Percentiles rank a stretch among this genome's conserved stretches.
Evolutionary conservation across 2,888 invertebrate species (phyloP).

Genomic region (Agonopterix alstromeriana): DNA sequence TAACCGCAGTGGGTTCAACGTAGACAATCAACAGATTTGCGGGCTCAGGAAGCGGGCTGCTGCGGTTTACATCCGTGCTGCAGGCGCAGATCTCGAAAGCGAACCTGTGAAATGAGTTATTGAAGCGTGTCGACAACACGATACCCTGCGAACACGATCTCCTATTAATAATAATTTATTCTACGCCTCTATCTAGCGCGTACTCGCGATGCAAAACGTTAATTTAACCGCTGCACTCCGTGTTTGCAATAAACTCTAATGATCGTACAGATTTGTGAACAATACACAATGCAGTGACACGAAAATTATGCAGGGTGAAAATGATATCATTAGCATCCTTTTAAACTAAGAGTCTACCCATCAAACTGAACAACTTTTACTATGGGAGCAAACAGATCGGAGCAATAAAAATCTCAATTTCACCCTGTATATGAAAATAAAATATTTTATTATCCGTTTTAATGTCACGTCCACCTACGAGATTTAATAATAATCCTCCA

Average conservation of each 20-base stretch:
- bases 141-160: conserved; percentile 49
- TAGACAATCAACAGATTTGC: conserved; percentile 26
- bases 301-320: too few relatives aligned
- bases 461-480: conserved; percentile 40
- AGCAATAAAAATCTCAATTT: not conserved
- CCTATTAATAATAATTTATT: conserved; percentile 32
- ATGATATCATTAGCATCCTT: too few relatives aligned
- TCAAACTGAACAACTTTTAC: too few relatives aligned
- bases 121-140: conserved; percentile 60
- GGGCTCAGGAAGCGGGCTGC: conserved; percentile 35
- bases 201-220: conserved; percentile 4
- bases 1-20: conserved; percentile 14
- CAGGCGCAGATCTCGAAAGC: conserved; percentile 58
- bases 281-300: too few relatives aligned
- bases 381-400: not conserved
- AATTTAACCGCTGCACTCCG: conserved; percentile 1
- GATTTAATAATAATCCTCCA: conserved; percentile 10
- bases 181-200: conserved; percentile 9
- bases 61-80: conserved; percentile 57
- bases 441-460: conserved; percentile 13
- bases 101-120: conserved; percentile 69
- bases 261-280: too few relatives aligned
- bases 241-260: conserved; percentile 1
- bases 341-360: too few relatives aligned
- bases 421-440: not conserved